Conservation (phyloP, 2,797 vertebrate species). For the Pterois miles region DNA sequence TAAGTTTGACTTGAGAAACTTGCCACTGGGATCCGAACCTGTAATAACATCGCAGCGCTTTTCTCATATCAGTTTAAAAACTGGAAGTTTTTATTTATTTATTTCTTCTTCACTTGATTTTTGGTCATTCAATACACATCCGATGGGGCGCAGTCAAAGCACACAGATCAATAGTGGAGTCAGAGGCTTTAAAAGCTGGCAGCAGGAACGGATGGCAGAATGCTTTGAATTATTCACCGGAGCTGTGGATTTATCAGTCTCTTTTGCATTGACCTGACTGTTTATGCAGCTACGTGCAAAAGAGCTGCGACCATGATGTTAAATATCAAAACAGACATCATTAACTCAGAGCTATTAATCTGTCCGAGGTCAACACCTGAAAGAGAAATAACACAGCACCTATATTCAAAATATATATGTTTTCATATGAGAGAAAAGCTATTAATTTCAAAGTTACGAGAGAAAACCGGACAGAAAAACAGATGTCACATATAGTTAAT, state of each 20-base stretch:
- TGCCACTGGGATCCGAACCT: not conserved
- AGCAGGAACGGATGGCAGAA: conserved; percentile 73
- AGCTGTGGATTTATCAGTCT: conserved; percentile 63
- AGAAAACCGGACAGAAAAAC: not conserved
- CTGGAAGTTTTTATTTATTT: conserved; percentile 4
- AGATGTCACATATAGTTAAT: not conserved
- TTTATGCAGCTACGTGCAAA: conserved; percentile 58
- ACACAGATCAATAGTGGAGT: conserved; percentile 76
- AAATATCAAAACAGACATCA: conserved; percentile 36
- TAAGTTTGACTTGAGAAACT: conserved; percentile 22
- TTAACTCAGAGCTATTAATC: conserved; percentile 21
- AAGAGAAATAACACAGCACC: not conserved
- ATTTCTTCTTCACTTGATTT: conserved; percentile 58
- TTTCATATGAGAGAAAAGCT: not conserved
- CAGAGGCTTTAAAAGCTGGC: conserved; percentile 76
- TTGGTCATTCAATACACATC: conserved; percentile 68
- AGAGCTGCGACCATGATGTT: conserved; percentile 37
- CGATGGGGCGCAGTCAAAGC: conserved; percentile 57
- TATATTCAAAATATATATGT: not conserved
- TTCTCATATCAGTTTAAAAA: conserved; percentile 24
- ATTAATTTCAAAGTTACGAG: not conserved
- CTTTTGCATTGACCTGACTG: conserved; percentile 58
- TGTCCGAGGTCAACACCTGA: not conserved
- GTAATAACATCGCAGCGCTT: not conserved
- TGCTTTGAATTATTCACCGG: conserved; percentile 79